Percentiles rank a stretch among this genome's conserved stretches.
Conservation (phyloP, 2,888 invertebrate species). For the Amphipyra tragopoginis region DNA sequence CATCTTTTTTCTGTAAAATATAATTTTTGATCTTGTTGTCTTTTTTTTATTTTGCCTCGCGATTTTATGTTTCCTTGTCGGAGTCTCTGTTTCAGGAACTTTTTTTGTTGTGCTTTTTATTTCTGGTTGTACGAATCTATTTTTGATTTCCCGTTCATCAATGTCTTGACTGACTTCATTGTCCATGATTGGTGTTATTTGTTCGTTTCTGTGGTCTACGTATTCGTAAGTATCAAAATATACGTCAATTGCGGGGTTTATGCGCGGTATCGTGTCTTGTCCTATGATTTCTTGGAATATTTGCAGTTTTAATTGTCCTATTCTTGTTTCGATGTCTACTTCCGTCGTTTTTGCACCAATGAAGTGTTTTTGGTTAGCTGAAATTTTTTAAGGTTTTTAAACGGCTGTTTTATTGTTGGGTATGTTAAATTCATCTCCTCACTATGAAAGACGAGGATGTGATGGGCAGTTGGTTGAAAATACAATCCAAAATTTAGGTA, state of each 20-base stretch:
- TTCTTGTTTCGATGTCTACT: constrained; percentile 29
- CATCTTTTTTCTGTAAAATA: constrained; percentile 56
- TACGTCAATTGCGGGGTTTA: background rate
- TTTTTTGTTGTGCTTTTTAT: constrained; percentile 30
- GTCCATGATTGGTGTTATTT: constrained; percentile 59
- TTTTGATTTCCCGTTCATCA: constrained; percentile 55
- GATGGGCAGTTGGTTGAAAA: too few relatives aligned
- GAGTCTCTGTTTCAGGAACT: too few relatives aligned
- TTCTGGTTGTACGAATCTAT: constrained; percentile 45
- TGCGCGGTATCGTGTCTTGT: background rate
- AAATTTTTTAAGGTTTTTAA: too few relatives aligned
- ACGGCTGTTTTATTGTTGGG: too few relatives aligned
- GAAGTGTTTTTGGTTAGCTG: constrained; percentile 3
- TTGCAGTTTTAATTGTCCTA: constrained; percentile 52
- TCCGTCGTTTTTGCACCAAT: constrained; percentile 4
- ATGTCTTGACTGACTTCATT: too few relatives aligned
- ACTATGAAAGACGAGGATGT: too few relatives aligned
- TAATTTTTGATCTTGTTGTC: constrained; percentile 34
- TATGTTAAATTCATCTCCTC: too few relatives aligned
- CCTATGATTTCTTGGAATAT: constrained; percentile 4
- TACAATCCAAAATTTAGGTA: too few relatives aligned
- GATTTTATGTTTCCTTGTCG: background rate
- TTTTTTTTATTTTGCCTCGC: background rate
- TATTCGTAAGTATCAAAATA: constrained; percentile 48
- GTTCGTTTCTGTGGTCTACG: constrained; percentile 31